Evolutionary conservation across 2,888 invertebrate genomes (phyloP).

Genomic region (Apodemia duryi): DNA sequence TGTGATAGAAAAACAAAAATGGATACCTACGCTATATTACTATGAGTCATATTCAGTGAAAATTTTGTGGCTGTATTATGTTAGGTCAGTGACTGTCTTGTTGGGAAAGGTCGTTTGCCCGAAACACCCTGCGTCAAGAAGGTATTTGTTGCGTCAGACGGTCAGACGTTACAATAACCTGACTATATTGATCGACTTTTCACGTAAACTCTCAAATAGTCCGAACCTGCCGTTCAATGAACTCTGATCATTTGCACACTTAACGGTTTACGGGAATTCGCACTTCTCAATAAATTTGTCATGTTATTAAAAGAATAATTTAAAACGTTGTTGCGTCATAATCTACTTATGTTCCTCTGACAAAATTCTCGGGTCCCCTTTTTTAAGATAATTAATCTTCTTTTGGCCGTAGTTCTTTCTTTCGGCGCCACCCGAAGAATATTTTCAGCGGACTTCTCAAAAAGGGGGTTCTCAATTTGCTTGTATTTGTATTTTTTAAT

Average conservation of each 20-base stretch:
- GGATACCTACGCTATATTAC: background rate
- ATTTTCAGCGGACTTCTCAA: no score
- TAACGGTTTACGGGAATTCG: background rate
- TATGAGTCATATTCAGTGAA: background rate
- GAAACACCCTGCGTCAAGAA: background rate
- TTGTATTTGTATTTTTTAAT: no score
- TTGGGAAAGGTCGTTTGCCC: conserved; percentile 7
- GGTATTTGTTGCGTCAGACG: conserved; percentile 5
- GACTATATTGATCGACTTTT: conserved; percentile 18
- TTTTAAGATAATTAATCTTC: no score
- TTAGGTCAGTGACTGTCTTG: conserved; percentile 10
- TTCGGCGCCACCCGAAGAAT: no score
- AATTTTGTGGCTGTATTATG: background rate
- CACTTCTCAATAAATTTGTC: background rate
- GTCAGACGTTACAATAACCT: background rate
- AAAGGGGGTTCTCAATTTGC: no score
- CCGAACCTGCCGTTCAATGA: conserved; percentile 27
- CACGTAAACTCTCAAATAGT: background rate
- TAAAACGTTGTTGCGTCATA: background rate
- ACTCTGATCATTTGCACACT: conserved; percentile 19
- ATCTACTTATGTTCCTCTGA: no score
- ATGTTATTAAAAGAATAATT: background rate
- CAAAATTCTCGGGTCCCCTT: no score
- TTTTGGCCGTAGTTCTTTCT: no score
- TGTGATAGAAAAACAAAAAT: no score